A percentile compares a stretch with the other conserved stretches of the same genome.
phyloP scores from a whole-genome alignment of 1,140 invertebrate species.

The Drosophila ambigua region DNA sequence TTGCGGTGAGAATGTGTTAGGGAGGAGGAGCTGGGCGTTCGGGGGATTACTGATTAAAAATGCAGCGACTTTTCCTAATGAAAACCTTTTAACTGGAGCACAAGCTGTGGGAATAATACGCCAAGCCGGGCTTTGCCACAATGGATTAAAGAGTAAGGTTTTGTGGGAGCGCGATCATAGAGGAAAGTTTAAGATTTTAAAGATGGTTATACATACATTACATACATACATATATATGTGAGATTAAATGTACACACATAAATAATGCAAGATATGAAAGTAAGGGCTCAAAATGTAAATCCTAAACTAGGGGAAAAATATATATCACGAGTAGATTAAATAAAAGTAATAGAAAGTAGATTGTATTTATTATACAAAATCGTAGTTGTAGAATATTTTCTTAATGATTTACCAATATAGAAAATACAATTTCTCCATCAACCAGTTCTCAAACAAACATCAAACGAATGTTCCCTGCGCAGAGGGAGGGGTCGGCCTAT shows the following conservation, averaged over 20 bases:
- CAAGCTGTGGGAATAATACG: constrained; percentile 30
- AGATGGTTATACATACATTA: too few species aligned
- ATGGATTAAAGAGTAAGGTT: constrained; percentile 4
- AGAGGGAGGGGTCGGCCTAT: constrained; percentile 7
- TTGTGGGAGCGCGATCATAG: not conserved
- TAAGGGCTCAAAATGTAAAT: constrained; percentile 1
- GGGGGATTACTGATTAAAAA: constrained; percentile 22
- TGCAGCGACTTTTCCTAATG: constrained; percentile 38
- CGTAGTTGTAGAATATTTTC: too few species aligned
- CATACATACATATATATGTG: too few species aligned
- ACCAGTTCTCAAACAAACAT: constrained; percentile 1
- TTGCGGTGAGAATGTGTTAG: constrained; percentile 31
- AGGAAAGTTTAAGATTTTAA: not conserved
- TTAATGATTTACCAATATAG: too few species aligned
- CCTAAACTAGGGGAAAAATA: too few species aligned
- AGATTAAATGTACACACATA: too few species aligned
- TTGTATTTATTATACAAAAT: too few species aligned
- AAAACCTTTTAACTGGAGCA: constrained; percentile 44
- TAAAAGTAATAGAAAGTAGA: too few species aligned
- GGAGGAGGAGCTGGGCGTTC: constrained; percentile 1
- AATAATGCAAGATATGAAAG: too few species aligned
- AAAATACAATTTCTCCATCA: constrained; percentile 9
- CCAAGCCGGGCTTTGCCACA: not conserved
- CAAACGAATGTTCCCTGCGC: constrained; percentile 6
- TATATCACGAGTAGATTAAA: too few species aligned